Evolutionary conservation across 2,797 vertebrate genomes (phyloP).

Genomic region (Schizopygopsis pylzovi): DNA sequence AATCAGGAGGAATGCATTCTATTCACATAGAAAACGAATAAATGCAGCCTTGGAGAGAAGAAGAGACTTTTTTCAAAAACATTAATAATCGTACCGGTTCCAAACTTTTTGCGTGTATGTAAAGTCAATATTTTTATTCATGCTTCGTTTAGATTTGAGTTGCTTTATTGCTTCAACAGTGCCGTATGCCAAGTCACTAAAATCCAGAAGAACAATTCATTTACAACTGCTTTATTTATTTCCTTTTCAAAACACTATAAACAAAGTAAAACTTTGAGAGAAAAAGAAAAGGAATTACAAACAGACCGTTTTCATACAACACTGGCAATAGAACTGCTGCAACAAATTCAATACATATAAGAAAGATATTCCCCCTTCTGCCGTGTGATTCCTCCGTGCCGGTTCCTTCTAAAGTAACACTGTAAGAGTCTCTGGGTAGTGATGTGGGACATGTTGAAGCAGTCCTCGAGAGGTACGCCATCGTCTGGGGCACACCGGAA

Average conservation of each 20-base stretch:
- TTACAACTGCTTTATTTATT: constrained; percentile 84
- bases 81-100: neutral
- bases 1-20: neutral
- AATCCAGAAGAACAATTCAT: constrained; percentile 33
- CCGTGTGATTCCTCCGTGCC: constrained; percentile 31
- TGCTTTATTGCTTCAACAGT: no score
- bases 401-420: constrained; percentile 68
- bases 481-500: constrained; percentile 29
- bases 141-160: neutral
- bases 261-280: constrained; percentile 78
- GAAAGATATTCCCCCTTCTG: constrained; percentile 53
- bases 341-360: constrained; percentile 60
- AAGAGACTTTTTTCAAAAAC: no score
- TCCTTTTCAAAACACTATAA: constrained; percentile 90
- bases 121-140: neutral
- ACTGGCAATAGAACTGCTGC: constrained; percentile 61
- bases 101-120: neutral
- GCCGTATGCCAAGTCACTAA: neutral
- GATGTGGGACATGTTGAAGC: constrained; percentile 49
- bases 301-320: constrained; percentile 65
- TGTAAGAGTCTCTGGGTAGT: constrained; percentile 68
- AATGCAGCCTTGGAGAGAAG: neutral
- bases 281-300: constrained; percentile 66
- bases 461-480: constrained; percentile 53
- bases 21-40: neutral